A percentile compares a stretch with the other conserved stretches of the same genome.
These are phyloP conservation scores for Pterois miles DNA, from an alignment of 2,797 vertebrate genomes.

Conservation along the genomic window DNA sequence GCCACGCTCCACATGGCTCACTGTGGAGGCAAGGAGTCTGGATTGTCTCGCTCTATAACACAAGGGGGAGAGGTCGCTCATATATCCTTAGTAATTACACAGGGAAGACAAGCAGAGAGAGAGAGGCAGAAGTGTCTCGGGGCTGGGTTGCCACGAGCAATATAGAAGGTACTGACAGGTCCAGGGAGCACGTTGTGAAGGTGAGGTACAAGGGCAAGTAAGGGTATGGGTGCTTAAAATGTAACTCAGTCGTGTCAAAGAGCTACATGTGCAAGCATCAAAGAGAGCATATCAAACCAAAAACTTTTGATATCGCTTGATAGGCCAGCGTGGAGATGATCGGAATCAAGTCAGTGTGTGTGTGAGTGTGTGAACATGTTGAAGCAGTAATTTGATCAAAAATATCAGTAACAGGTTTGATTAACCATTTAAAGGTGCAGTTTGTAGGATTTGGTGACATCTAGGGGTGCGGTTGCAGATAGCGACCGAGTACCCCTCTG, in stretches of 20 bases:
- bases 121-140: background rate
- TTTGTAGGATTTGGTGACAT: rapidly evolving
- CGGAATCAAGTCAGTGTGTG: background rate
- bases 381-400: background rate
- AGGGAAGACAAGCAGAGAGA: constrained; percentile 32
- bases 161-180: constrained; percentile 26
- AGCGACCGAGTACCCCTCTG: too few species aligned
- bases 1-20: constrained; percentile 68
- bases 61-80: constrained; percentile 51
- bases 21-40: constrained; percentile 61
- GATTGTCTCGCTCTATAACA: constrained; percentile 49
- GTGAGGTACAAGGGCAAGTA: constrained; percentile 34
- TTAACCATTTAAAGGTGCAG: background rate
- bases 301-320: background rate
- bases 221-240: background rate
- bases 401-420: background rate
- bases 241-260: constrained; percentile 4
- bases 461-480: background rate
- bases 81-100: constrained; percentile 69
- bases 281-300: background rate
- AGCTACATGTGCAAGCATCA: constrained; percentile 1
- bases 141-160: background rate
- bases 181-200: constrained; percentile 13
- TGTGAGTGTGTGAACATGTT: background rate
- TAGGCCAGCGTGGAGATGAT: background rate